phyloP scores from a whole-genome alignment of 2,113 vertebrate species.

The Lepisosteus oculatus region DNA sequence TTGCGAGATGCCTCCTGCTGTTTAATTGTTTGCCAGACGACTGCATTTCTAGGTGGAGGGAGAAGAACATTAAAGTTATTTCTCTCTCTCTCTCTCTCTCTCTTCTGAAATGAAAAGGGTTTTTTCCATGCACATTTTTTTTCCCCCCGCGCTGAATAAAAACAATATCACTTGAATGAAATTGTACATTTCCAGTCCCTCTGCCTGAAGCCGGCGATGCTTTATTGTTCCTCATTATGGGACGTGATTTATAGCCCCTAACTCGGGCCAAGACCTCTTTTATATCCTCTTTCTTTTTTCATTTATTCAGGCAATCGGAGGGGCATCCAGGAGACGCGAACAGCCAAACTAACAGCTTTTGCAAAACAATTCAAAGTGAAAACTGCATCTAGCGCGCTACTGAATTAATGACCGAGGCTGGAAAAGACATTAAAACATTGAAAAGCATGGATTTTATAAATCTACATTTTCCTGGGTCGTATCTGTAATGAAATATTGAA shows the following conservation, averaged over 20 bases:
- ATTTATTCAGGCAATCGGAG: not conserved
- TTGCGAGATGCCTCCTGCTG: conserved; percentile 43
- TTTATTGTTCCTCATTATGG: conserved; percentile 3
- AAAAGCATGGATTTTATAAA: too few species aligned
- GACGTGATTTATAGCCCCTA: conserved; percentile 20
- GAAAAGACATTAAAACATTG: too few species aligned
- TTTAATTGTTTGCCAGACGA: conserved; percentile 54
- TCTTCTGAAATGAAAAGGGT: not conserved
- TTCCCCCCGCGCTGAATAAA: conserved; percentile 7
- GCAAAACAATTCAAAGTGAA: not conserved
- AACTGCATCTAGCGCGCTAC: not conserved
- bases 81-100: conserved; percentile 18
- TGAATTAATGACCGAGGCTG: too few species aligned
- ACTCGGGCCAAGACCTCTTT: too few species aligned
- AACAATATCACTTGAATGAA: conserved; percentile 32
- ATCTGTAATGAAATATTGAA: too few species aligned
- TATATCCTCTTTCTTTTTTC: conserved; percentile 7
- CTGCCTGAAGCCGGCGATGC: conserved; percentile 12
- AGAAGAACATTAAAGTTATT: conserved; percentile 26
- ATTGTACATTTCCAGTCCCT: conserved; percentile 21
- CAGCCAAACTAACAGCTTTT: not conserved
- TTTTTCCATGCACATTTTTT: conserved; percentile 30
- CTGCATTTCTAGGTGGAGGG: conserved; percentile 37
- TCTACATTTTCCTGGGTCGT: too few species aligned
- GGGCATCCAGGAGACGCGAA: not conserved